Conservation (phyloP, 2,888 invertebrate genomes). For the Drosophila kanekoi region DNA sequence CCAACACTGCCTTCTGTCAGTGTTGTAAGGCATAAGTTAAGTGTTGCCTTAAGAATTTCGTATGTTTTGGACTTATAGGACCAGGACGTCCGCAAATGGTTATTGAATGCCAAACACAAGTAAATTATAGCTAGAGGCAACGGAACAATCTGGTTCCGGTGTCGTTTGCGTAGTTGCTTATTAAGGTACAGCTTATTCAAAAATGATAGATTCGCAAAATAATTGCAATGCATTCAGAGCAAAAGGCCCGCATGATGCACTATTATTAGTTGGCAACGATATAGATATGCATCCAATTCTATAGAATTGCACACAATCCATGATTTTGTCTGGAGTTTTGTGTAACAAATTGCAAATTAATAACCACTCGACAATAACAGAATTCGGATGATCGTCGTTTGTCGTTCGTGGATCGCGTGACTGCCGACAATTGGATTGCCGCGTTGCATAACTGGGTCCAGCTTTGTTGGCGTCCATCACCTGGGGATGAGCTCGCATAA, state of each 20-base stretch:
- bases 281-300: too few species aligned
- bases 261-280: not conserved
- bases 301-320: too few species aligned
- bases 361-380: not conserved
- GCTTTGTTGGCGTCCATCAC: not conserved
- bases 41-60: not conserved
- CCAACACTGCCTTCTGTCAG: constrained; percentile 4
- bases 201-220: not conserved
- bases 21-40: constrained; percentile 2
- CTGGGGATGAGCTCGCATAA: not conserved
- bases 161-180: too few species aligned
- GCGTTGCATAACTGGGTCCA: not conserved
- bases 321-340: not conserved
- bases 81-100: too few species aligned
- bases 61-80: not conserved
- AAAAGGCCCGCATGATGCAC: not conserved
- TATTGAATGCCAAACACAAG: not conserved
- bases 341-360: not conserved
- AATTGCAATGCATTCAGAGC: not conserved
- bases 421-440: not conserved
- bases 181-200: not conserved
- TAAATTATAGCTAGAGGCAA: not conserved
- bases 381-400: not conserved
- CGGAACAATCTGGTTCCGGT: not conserved
- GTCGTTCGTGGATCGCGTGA: not conserved